These are phyloP conservation scores for Grammomys dolichurus DNA, from an alignment of 2,113 vertebrate species.

Conservation along the genomic window DNA sequence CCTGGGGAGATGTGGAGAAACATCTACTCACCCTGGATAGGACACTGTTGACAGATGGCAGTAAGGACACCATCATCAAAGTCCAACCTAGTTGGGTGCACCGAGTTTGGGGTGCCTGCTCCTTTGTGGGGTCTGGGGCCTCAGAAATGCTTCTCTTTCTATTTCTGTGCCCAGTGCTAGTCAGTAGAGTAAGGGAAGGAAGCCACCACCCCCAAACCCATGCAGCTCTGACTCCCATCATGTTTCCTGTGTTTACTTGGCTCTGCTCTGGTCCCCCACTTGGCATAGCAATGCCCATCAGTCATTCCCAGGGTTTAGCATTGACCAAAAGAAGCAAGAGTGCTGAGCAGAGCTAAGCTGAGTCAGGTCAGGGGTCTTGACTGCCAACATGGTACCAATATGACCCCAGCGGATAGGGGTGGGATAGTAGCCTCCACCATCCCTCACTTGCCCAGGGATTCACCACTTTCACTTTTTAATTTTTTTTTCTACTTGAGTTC, in stretches of 20 bases:
- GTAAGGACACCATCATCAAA: not conserved
- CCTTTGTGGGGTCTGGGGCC: not conserved
- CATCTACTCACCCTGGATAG: not conserved
- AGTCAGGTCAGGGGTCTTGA: not conserved
- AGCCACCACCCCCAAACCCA: not conserved
- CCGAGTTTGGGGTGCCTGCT: not conserved
- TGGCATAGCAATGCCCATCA: not conserved
- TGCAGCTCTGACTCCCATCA: not conserved
- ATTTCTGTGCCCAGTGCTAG: not conserved
- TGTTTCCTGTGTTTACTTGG: not conserved
- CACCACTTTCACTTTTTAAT: not conserved
- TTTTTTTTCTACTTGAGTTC: not conserved
- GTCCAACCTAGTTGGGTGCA: not conserved
- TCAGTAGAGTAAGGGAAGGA: not conserved
- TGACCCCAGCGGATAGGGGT: not conserved
- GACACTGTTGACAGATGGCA: not conserved
- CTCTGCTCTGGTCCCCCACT: not conserved
- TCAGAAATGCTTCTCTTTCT: not conserved
- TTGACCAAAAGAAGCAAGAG: not conserved
- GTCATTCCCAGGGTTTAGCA: not conserved
- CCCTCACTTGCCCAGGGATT: not conserved
- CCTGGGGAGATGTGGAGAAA: not conserved
- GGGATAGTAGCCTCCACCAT: not conserved
- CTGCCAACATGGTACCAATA: not conserved
- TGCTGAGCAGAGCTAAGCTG: not conserved